Percentiles rank a stretch among this genome's conserved stretches.
These are phyloP conservation scores for Notechis scutatus DNA, from an alignment of 2,113 vertebrate species.

Conservation along the genomic window DNA sequence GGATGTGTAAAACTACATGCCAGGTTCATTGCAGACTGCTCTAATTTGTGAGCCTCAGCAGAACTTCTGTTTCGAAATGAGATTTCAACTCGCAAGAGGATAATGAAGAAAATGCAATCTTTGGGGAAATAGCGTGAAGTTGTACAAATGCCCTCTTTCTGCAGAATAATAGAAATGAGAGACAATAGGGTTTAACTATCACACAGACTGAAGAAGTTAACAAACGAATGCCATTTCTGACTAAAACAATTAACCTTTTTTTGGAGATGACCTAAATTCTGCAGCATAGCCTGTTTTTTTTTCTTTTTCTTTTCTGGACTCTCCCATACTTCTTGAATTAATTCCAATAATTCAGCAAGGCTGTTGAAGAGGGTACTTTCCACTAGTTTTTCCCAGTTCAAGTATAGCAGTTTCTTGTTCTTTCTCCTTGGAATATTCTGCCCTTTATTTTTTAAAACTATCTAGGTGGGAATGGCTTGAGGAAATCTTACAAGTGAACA, in stretches of 20 bases:
- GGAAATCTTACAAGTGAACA: background rate
- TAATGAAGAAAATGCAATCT: background rate
- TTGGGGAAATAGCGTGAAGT: background rate
- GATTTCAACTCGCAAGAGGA: background rate
- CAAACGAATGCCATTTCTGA: background rate
- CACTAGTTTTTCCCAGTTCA: background rate
- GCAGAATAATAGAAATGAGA: background rate
- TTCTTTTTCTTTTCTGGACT: background rate
- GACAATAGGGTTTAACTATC: background rate
- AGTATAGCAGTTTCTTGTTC: background rate
- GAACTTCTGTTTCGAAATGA: background rate
- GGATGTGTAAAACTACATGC: background rate
- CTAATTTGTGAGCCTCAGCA: background rate
- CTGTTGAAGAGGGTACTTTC: background rate
- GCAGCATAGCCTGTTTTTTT: background rate
- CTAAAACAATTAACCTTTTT: background rate
- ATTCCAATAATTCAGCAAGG: background rate
- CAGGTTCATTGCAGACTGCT: background rate
- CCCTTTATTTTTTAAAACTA: background rate
- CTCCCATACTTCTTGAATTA: background rate
- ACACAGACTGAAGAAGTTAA: background rate
- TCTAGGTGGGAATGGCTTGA: background rate
- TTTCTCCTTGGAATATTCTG: background rate
- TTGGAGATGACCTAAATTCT: background rate
- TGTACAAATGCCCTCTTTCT: background rate